Conservation (phyloP, 1,140 invertebrate genomes). For the Probaryconus sp. region DNA sequence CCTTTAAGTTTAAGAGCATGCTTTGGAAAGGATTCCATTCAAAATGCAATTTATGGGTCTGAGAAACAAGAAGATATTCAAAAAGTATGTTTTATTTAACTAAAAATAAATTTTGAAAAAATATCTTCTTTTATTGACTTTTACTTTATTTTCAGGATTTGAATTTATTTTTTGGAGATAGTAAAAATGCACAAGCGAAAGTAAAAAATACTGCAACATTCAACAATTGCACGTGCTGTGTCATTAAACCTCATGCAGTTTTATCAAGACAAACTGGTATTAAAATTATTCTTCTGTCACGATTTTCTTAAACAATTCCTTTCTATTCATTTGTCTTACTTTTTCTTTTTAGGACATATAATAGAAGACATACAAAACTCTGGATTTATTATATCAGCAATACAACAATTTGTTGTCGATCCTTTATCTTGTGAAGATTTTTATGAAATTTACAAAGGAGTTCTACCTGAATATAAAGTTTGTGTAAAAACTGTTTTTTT, state of each 20-base stretch:
- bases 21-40: constrained; percentile 85
- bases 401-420: constrained; percentile 89
- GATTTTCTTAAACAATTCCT: constrained; percentile 62
- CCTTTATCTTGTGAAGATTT: constrained; percentile 92
- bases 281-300: too few species aligned
- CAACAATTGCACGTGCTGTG: constrained; percentile 87
- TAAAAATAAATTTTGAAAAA: constrained; percentile 1
- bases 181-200: constrained; percentile 73
- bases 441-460: constrained; percentile 95
- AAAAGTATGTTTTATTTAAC: constrained; percentile 42
- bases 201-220: constrained; percentile 80
- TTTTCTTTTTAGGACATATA: constrained; percentile 81
- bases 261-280: constrained; percentile 79
- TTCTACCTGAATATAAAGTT: constrained; percentile 89
- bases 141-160: constrained; percentile 77
- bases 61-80: constrained; percentile 79
- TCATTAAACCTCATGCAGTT: constrained; percentile 95
- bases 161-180: constrained; percentile 84
- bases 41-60: constrained; percentile 87
- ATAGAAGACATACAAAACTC: constrained; percentile 85
- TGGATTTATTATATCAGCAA: constrained; percentile 87
- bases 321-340: not conserved
- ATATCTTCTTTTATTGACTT: not conserved
- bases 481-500: constrained; percentile 42
- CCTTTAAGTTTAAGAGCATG: constrained; percentile 83